A percentile compares a stretch with the other conserved stretches of the same genome.
Conservation (phyloP, 2,888 invertebrate species). For the Nemotelus nigrinus region DNA sequence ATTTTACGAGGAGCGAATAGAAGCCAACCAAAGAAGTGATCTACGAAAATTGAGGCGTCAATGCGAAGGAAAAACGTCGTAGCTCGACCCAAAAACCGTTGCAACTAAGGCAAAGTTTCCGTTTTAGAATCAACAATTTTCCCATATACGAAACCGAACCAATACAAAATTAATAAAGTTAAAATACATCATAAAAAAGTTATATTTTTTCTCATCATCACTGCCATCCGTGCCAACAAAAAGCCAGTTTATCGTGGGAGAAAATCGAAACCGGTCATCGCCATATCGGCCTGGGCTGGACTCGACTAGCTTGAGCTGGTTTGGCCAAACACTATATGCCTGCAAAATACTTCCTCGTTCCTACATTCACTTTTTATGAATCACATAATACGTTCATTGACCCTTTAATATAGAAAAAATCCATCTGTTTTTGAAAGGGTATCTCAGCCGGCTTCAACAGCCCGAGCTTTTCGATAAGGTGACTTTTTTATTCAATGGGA, state of each 20-base stretch:
- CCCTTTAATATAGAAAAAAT: conserved; percentile 31
- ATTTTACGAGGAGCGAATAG: too few relatives aligned
- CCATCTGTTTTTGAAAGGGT: conserved; percentile 20
- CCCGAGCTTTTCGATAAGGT: conserved; percentile 17
- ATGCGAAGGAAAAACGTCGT: too few relatives aligned
- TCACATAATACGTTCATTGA: conserved; percentile 35
- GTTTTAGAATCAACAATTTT: conserved; percentile 33
- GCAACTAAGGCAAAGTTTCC: background rate
- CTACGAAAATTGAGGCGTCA: too few relatives aligned
- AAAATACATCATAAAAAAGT: conserved; percentile 32
- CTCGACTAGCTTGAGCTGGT: too few relatives aligned
- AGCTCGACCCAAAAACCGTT: too few relatives aligned
- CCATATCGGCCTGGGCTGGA: background rate
- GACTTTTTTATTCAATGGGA: conserved; percentile 13
- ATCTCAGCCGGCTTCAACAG: background rate
- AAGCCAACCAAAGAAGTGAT: too few relatives aligned
- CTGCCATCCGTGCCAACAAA: conserved; percentile 6
- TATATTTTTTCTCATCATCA: conserved; percentile 24
- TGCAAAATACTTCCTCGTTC: conserved; percentile 9
- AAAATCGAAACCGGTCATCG: conserved; percentile 39
- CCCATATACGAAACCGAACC: background rate
- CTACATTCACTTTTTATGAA: conserved; percentile 9
- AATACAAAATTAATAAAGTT: conserved; percentile 38
- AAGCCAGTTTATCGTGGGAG: conserved; percentile 36
- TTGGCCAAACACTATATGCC: too few relatives aligned